Percentiles rank a stretch among this genome's conserved stretches.
These are phyloP conservation scores for Sphaeramia orbicularis DNA, from an alignment of 2,797 vertebrate species.

Conservation along the genomic window DNA sequence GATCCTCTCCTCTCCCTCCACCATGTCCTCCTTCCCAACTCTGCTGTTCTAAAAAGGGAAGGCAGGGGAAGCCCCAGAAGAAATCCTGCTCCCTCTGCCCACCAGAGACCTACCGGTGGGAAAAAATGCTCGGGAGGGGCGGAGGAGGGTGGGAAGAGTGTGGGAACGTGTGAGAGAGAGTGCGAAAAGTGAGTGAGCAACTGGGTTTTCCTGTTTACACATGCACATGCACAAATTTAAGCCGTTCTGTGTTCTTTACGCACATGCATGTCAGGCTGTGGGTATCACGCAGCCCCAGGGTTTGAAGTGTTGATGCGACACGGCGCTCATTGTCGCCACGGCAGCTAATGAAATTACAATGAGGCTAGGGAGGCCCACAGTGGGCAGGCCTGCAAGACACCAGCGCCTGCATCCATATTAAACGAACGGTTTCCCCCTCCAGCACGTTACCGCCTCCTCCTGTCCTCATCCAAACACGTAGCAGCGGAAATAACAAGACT, in stretches of 20 bases:
- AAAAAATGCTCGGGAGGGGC: conserved; percentile 34
- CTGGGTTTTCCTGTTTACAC: conserved; percentile 52
- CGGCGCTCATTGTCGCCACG: conserved; percentile 57
- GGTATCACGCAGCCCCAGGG: conserved; percentile 48
- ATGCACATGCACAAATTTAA: conserved; percentile 42
- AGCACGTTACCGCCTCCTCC: conserved; percentile 30
- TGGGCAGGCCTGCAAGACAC: conserved; percentile 62
- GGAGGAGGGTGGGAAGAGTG: conserved; percentile 47
- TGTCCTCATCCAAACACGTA: conserved; percentile 34
- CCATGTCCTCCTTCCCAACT: conserved; percentile 69
- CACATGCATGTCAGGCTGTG: conserved; percentile 29
- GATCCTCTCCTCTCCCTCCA: conserved; percentile 55
- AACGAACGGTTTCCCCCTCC: conserved; percentile 62
- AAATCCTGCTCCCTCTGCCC: conserved; percentile 66
- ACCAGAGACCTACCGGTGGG: conserved; percentile 60
- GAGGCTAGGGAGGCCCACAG: conserved; percentile 69
- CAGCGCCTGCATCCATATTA: conserved; percentile 68
- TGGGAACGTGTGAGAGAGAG: conserved; percentile 60
- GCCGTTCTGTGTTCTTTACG: conserved; percentile 25
- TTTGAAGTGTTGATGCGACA: conserved; percentile 75
- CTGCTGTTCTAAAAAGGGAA: conserved; percentile 75
- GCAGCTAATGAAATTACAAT: conserved; percentile 83
- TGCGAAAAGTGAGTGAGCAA: conserved; percentile 44
- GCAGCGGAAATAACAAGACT: conserved; percentile 24
- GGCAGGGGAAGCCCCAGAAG: conserved; percentile 78